These are phyloP conservation scores for Cydia amplana DNA, from an alignment of 1,140 invertebrate genomes.

Conservation along the genomic window DNA sequence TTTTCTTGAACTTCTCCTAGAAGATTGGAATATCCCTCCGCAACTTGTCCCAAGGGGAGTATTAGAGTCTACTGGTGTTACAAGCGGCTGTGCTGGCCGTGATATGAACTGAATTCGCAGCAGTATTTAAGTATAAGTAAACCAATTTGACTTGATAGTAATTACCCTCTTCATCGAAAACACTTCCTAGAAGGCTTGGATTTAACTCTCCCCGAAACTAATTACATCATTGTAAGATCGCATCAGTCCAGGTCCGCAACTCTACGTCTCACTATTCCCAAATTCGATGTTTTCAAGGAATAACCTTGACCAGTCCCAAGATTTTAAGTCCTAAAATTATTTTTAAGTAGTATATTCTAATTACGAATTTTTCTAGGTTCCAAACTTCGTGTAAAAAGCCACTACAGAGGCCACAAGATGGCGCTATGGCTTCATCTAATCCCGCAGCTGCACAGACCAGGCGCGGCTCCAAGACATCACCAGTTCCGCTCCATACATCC, in stretches of 20 bases:
- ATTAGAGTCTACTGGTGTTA: slow-evolving; percentile 85
- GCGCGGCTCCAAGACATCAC: slow-evolving; percentile 88
- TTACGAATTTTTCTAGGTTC: slow-evolving; percentile 74
- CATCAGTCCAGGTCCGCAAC: no score
- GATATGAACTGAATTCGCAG: slow-evolving; percentile 87
- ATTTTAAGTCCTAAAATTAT: no score
- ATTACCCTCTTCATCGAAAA: no score
- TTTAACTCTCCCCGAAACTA: no score
- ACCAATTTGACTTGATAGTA: slow-evolving; percentile 35
- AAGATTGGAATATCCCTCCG: slow-evolving; percentile 61
- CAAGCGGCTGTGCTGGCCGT: slow-evolving; percentile 86
- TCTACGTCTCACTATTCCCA: no score
- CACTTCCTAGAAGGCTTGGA: no score
- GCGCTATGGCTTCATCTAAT: slow-evolving; percentile 95
- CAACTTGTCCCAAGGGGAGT: slow-evolving; percentile 88
- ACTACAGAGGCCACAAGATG: slow-evolving; percentile 94
- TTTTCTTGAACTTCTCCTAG: not conserved
- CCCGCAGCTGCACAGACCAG: slow-evolving; percentile 91
- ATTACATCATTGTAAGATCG: no score
- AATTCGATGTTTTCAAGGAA: no score
- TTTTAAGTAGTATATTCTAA: no score
- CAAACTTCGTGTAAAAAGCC: slow-evolving; percentile 87
- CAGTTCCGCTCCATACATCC: slow-evolving; percentile 87
- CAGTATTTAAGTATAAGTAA: slow-evolving; percentile 88
- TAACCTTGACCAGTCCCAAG: no score